Evolutionary conservation across 2,797 vertebrate species (phyloP), one percentile per base, ranked within the genome.

Genomic region (Glossophaga mutica): DNA sequence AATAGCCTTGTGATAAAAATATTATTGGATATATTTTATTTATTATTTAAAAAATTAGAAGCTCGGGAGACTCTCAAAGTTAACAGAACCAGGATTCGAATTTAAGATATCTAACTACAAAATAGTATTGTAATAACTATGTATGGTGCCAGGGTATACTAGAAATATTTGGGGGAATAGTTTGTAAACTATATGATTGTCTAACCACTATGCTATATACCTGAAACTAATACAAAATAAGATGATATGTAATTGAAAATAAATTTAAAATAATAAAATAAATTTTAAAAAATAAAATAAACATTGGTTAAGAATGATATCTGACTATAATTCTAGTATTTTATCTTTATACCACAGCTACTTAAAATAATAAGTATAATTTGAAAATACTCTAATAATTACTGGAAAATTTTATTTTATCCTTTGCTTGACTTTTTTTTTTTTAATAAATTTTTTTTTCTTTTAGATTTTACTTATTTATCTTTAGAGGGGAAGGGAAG

Each of bases 1-100:
- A 73, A 81, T 95, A 85, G 74, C 0, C 50, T 81, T 83, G 12
- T 90, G 55, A 70, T 91, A 94, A 97, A 97, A 93, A 90, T 87
- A 78, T 90, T 78, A 87, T 62, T 90, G 14, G 42, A 70, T 84
- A 46, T 84, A 79, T 93, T 91, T 95, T 92, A 92, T 87, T 82
- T 76, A 87, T 92, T 87, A 88, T 90, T 90, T 44, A 62, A 93
- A 93, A 91, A 90, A 78, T 34, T n/a, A 73, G 52, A 85, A 42
- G 1, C 14, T 82, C 34, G 18, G 11, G 46, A 90, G 87, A 77
- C 3, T 78, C 34, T 52, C 59, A 68, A 65, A 89, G 24, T 70
- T 91, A 92, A 24, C 18, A 84, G 6, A 87, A 50, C 3, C 16
- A 89, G 26, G 42, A 73, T n/a, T 88, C 76, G 84, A 44, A 59